phyloP scores from a whole-genome alignment of 2,797 vertebrate genomes.

The Malurus splendens region DNA sequence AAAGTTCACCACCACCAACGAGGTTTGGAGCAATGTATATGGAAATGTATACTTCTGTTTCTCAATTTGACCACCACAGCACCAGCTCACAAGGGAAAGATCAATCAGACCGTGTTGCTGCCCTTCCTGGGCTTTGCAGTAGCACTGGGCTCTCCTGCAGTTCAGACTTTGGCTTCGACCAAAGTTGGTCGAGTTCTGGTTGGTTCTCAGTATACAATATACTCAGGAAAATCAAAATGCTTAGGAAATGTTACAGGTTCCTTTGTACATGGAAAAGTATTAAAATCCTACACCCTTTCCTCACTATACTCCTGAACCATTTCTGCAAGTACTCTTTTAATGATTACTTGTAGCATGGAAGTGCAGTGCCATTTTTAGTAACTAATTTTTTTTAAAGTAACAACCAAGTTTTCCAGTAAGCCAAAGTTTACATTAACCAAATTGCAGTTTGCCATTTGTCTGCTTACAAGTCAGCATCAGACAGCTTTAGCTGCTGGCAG shows the following conservation, averaged over 20 bases:
- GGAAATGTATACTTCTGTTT: not conserved
- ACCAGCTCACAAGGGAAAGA: not conserved
- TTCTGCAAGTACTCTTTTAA: not conserved
- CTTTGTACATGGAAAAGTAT: not conserved
- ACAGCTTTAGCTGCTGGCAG: not conserved
- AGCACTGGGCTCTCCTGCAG: not conserved
- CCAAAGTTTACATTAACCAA: not conserved
- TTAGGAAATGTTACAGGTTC: not conserved
- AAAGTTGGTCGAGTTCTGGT: not conserved
- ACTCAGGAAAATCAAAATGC: not conserved
- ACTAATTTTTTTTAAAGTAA: not conserved
- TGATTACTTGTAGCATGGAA: not conserved
- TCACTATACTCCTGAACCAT: not conserved
- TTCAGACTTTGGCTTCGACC: not conserved
- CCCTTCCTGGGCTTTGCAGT: not conserved
- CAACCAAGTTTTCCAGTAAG: not conserved
- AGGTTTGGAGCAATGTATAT: not conserved
- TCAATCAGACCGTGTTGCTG: not conserved
- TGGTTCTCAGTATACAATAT: not conserved
- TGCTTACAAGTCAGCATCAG: not conserved
- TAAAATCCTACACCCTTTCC: not conserved
- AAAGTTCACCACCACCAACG: rapidly evolving
- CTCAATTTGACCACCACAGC: not conserved
- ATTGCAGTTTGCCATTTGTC: not conserved
- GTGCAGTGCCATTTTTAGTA: not conserved